Evolutionary conservation across 2,113 vertebrate genomes (phyloP).

Genomic region (Gymnarchus niloticus): DNA sequence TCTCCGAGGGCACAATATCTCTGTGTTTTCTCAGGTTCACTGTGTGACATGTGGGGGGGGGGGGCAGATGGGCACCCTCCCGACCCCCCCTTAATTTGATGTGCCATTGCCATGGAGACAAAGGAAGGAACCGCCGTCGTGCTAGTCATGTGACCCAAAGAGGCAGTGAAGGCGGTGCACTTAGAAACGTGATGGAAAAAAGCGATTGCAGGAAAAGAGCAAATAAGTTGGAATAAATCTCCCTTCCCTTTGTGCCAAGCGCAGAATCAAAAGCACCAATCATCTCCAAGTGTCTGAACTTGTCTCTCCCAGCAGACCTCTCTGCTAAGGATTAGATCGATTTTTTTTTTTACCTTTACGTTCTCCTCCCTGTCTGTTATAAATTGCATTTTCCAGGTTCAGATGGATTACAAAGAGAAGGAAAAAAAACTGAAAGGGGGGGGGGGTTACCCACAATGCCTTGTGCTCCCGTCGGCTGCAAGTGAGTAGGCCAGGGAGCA

Average conservation of each 20-base stretch:
- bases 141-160: neutral
- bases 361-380: slow-evolving; percentile 2
- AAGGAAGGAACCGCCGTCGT: neutral
- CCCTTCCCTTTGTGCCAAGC: neutral
- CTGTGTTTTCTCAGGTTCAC: neutral
- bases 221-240: slow-evolving; percentile 19
- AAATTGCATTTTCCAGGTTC: slow-evolving; percentile 19
- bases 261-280: neutral
- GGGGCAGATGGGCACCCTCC: neutral
- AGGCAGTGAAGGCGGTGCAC: neutral
- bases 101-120: neutral
- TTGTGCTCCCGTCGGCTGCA: neutral
- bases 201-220: neutral
- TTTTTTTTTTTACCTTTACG: neutral
- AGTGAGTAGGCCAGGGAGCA: neutral
- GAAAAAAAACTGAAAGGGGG: neutral
- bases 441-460: neutral
- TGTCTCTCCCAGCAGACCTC: slow-evolving; percentile 10
- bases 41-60: neutral
- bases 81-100: neutral
- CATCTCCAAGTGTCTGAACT: neutral
- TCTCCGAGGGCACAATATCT: neutral
- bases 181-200: neutral
- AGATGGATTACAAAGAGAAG: slow-evolving; percentile 14
- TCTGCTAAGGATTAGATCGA: slow-evolving; percentile 13